Percentiles rank a stretch among this genome's conserved stretches.
phyloP scores from a whole-genome alignment of 2,888 invertebrate species.

The Clunio marinus region DNA sequence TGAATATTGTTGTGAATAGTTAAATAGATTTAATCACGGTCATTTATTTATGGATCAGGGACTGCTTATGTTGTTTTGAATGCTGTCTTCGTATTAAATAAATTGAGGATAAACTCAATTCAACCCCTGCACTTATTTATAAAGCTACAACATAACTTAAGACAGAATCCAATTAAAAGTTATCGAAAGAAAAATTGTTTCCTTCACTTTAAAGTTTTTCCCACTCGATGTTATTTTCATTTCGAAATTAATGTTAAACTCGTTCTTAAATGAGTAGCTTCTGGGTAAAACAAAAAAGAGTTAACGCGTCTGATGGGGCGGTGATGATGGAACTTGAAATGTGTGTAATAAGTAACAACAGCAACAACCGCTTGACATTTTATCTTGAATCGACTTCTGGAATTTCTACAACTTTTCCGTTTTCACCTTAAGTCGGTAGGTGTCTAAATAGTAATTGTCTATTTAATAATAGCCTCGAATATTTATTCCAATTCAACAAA shows the following conservation, averaged over 20 bases:
- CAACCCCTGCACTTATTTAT: too few species aligned
- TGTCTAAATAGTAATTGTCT: conserved; percentile 33
- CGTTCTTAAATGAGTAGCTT: conserved; percentile 24
- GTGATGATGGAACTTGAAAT: conserved; percentile 11
- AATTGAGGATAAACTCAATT: too few species aligned
- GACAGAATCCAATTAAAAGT: conserved; percentile 35
- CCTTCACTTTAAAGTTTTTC: conserved; percentile 19
- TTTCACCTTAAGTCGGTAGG: neutral
- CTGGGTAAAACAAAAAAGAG: too few species aligned
- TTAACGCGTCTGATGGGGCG: conserved; percentile 12
- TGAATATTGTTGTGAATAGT: conserved; percentile 15
- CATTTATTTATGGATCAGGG: conserved; percentile 4
- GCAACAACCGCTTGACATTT: neutral
- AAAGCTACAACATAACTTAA: conserved; percentile 29
- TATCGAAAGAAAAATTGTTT: conserved; percentile 35
- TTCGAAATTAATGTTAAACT: conserved; percentile 34
- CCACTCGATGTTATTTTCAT: conserved; percentile 9
- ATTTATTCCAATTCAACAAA: conserved; percentile 6
- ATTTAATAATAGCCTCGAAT: conserved; percentile 32
- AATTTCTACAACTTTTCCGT: conserved; percentile 7
- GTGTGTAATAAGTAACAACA: conserved; percentile 24
- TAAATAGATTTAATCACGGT: conserved; percentile 28
- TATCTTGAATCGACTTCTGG: conserved; percentile 36
- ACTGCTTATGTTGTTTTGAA: neutral
- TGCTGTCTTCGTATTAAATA: too few species aligned